phyloP scores from a whole-genome alignment of 1,140 invertebrate species.

The Lasioglossum baleicum region DNA sequence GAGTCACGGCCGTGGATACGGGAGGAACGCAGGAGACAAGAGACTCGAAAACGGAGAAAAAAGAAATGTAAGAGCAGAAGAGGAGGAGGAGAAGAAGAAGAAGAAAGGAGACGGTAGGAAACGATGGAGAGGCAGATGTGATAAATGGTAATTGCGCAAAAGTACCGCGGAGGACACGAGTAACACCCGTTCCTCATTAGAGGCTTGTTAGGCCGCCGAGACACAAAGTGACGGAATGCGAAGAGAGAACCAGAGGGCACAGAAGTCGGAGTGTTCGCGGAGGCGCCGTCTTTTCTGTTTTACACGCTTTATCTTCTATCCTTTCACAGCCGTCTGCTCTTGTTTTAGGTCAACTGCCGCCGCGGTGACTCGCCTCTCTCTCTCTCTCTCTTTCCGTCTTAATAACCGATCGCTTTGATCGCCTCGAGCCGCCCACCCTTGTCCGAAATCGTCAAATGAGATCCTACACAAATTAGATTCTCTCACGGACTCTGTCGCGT shows the following conservation, averaged over 20 bases:
- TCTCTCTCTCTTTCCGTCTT: constrained; percentile 25
- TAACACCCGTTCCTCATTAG: constrained; percentile 77
- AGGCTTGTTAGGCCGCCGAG: constrained; percentile 72
- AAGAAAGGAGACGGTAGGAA: not conserved
- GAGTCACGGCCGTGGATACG: not conserved
- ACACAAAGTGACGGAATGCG: constrained; percentile 71
- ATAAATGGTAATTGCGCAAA: constrained; percentile 75
- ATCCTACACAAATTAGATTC: no score
- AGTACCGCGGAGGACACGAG: constrained; percentile 67
- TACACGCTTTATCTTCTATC: constrained; percentile 39
- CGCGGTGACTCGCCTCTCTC: not conserved
- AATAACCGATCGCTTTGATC: constrained; percentile 50
- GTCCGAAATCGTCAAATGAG: no score
- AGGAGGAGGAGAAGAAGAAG: not conserved
- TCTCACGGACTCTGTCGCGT: no score
- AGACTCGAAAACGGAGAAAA: not conserved
- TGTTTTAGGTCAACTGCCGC: constrained; percentile 40
- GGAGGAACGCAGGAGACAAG: constrained; percentile 5
- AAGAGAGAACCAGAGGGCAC: constrained; percentile 48
- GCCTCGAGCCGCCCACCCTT: not conserved
- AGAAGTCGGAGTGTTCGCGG: constrained; percentile 62
- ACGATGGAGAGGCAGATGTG: constrained; percentile 61
- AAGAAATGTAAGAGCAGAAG: not conserved
- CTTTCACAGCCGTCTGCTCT: constrained; percentile 19
- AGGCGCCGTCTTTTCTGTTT: constrained; percentile 54